Base-by-base conservation (phyloP, 2,797 vertebrate species). In the Lutra lutra region DNA sequence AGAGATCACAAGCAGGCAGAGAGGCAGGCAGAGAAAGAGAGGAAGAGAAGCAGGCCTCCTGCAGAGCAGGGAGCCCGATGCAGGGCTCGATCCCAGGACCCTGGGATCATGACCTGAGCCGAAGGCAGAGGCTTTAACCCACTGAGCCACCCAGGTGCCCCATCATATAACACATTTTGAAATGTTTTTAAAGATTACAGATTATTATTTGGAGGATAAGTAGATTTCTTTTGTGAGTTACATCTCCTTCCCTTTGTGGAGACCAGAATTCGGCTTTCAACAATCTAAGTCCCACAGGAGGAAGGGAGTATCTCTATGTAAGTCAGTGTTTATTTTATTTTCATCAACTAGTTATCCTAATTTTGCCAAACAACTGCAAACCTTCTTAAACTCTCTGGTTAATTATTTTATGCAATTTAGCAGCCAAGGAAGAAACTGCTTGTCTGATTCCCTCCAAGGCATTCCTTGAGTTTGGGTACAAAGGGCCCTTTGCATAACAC, bases 141-240 rank as follows among this genome's bases (percentile, higher is more conserved):
- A 40, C 40, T 40, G 40, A 40, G 40, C 40, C 40, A 40, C 40
- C 40, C 40, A 40, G 40, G 40, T 40, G 40, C 40, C 40, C 40
- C 40, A 32, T 70, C 27, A 11, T 29, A 48, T 7, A 10, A 54
- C 54, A 25, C 46, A 38, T 66, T 86, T 68, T 29, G 11, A 96
- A 93, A 82, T 75, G 20, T 90, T 89, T 88, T 14, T 83, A 93
- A 54, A 56, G 14, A 51, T 64, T 78, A 88, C 40, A 94, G 90
- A 83, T 40, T 35, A 40, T 48, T 80, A 70, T 58, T 29, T 58
- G 9, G 1, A 13, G 25, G 32, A 35, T 27, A 89, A 68, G 68
- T 1, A 18, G 3, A 83, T 66, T 32, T 23, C 21, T 73, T 1
- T 18, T 91, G 15, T 66, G 21, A 80, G 7, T 35, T 75, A 32